Conservation (phyloP, 2,797 vertebrate species). For the Urosaurus nigricauda region DNA sequence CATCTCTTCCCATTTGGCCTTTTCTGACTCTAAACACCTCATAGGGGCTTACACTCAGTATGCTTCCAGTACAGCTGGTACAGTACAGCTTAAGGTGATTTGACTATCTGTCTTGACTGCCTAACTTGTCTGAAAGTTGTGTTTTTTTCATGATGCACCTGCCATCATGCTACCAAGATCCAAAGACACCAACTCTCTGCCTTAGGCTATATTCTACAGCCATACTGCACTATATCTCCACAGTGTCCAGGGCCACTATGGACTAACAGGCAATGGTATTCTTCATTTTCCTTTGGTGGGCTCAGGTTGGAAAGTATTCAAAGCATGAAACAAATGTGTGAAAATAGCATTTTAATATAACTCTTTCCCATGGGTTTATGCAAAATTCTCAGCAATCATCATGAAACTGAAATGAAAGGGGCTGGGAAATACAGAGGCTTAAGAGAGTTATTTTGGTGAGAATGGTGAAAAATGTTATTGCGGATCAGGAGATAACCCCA, state of each 20-base stretch:
- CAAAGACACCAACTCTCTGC: constrained; percentile 6
- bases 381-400: constrained; percentile 26
- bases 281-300: constrained; percentile 29
- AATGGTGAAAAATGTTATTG: constrained; percentile 81
- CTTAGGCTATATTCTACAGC: not conserved
- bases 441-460: constrained; percentile 86
- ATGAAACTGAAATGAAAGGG: constrained; percentile 75
- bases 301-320: constrained; percentile 47
- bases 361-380: constrained; percentile 55
- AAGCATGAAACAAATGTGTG: constrained; percentile 61
- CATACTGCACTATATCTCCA: not conserved
- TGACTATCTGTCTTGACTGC: not conserved
- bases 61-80: not conserved
- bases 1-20: not conserved
- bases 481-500: constrained; percentile 85
- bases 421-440: constrained; percentile 86
- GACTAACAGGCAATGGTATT: constrained; percentile 7
- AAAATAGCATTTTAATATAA: constrained; percentile 65
- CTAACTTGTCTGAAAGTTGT: not conserved
- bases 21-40: not conserved
- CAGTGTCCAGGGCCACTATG: not conserved
- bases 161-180: not conserved
- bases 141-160: constrained; percentile 17
- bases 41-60: not conserved
- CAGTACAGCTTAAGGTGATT: not conserved